phyloP scores from a whole-genome alignment of 2,797 vertebrate species.

The Amblyraja radiata region DNA sequence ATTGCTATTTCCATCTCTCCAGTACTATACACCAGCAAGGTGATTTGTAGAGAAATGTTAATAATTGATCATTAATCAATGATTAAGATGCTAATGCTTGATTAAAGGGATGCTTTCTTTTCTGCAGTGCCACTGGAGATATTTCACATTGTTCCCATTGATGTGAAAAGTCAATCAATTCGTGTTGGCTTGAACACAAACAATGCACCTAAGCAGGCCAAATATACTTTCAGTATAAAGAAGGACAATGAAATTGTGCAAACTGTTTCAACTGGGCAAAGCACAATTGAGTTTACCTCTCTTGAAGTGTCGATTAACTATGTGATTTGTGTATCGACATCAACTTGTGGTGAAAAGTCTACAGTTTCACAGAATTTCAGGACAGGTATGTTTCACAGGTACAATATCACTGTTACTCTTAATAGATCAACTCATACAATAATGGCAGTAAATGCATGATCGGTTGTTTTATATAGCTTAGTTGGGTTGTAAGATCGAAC shows the following conservation, averaged over 20 bases:
- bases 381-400: background rate
- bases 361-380: background rate
- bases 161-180: background rate
- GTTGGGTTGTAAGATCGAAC: too few species aligned
- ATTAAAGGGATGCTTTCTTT: background rate
- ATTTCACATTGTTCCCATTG: background rate
- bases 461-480: too few species aligned
- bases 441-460: background rate
- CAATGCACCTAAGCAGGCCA: background rate
- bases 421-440: background rate
- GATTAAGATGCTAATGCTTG: background rate
- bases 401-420: background rate
- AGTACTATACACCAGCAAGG: background rate
- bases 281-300: fast-evolving
- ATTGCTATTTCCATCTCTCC: background rate
- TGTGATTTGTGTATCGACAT: background rate
- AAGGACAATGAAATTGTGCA: fast-evolving
- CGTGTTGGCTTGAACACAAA: background rate
- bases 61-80: too few species aligned
- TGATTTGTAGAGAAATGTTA: background rate
- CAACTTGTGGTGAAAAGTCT: background rate
- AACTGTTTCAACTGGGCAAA: background rate
- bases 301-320: background rate
- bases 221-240: background rate
- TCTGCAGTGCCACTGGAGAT: background rate